phyloP scores from a whole-genome alignment of 2,888 invertebrate genomes.

The Megastigmus dorsalis region DNA sequence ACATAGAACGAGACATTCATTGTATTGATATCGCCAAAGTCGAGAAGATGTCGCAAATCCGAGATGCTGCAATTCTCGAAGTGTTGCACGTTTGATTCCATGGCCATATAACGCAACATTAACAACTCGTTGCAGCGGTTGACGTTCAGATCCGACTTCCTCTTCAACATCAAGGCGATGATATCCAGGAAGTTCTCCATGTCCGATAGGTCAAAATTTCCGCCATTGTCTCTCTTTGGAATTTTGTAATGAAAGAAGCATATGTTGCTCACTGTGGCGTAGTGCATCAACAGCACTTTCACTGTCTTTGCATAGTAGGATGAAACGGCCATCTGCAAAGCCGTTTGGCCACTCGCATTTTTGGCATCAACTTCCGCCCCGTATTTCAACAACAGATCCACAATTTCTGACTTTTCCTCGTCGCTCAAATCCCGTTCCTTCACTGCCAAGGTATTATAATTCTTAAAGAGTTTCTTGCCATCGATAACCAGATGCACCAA shows the following conservation, averaged over 20 bases:
- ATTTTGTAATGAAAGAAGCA: slow-evolving; percentile 43
- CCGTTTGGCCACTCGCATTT: slow-evolving; percentile 88
- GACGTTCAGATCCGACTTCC: slow-evolving; percentile 23
- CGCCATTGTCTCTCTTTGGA: slow-evolving; percentile 4
- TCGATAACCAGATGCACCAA: slow-evolving; percentile 45
- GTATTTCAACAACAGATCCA: slow-evolving; percentile 79
- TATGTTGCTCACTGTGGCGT: slow-evolving; percentile 19
- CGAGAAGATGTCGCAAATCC: slow-evolving; percentile 20
- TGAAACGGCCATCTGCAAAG: slow-evolving; percentile 81
- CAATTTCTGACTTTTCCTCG: slow-evolving; percentile 79
- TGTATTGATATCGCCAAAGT: slow-evolving; percentile 39
- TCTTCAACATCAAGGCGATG: slow-evolving; percentile 15
- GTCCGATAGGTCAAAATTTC: background rate
- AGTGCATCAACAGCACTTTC: slow-evolving; percentile 7
- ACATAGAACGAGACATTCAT: slow-evolving; percentile 27
- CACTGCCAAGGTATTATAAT: background rate
- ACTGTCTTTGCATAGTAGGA: slow-evolving; percentile 11
- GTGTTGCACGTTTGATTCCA: slow-evolving; percentile 29
- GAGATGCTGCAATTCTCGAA: slow-evolving; percentile 39
- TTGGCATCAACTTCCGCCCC: slow-evolving; percentile 79
- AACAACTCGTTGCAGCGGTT: slow-evolving; percentile 39
- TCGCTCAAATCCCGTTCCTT: slow-evolving; percentile 31
- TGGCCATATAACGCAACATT: slow-evolving; percentile 18
- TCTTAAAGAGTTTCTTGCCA: slow-evolving; percentile 22
- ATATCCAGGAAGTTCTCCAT: slow-evolving; percentile 45